Evolutionary conservation across 2,888 invertebrate species (phyloP).

Genomic region (Nephrotoma flavescens): DNA sequence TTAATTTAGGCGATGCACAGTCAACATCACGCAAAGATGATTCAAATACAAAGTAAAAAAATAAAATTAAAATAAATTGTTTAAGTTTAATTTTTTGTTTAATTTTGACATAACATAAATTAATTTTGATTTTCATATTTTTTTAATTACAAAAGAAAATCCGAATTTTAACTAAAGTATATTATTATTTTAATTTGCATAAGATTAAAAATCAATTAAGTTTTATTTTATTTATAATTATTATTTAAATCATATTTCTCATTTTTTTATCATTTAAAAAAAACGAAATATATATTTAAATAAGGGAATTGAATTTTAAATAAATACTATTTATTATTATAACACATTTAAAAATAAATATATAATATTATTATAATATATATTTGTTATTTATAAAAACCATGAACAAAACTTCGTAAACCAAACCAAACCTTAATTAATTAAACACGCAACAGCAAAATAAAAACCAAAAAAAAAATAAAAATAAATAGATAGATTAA

Average conservation of each 20-base stretch:
- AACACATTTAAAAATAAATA: not conserved
- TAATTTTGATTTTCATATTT: not conserved
- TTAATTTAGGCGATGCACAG: constrained; percentile 41
- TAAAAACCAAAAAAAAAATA: not conserved
- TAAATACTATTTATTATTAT: not conserved
- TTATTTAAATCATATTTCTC: not conserved
- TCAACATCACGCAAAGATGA: constrained; percentile 36
- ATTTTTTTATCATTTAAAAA: not conserved
- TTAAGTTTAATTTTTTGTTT: not conserved
- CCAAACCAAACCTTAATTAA: not conserved
- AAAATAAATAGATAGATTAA: constrained; percentile 5
- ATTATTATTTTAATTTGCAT: not conserved
- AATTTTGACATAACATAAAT: not conserved
- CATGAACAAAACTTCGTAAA: not conserved
- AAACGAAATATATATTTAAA: constrained; percentile 1
- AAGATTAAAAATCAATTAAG: not conserved
- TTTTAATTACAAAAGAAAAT: not conserved
- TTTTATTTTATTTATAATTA: not conserved
- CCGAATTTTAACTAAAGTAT: not conserved
- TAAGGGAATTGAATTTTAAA: constrained; percentile 3
- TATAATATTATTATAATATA: not conserved
- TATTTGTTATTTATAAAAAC: not conserved
- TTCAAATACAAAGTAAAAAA: constrained; percentile 20
- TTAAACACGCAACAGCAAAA: not conserved
- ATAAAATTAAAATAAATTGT: not conserved